Conservation (phyloP, 2,888 invertebrate genomes). For the Brachyopa scutellaris region DNA sequence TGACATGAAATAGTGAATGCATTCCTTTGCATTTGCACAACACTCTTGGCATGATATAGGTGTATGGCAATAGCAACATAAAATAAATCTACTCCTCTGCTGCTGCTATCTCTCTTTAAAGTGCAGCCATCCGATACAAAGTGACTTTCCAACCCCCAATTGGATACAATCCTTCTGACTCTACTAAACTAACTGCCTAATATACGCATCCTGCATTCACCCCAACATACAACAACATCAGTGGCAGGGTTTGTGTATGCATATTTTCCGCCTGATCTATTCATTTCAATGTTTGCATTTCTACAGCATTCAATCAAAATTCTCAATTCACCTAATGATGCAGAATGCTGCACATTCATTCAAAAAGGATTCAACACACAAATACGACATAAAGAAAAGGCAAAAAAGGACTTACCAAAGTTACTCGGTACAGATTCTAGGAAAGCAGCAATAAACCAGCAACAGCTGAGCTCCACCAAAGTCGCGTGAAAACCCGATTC, state of each 20-base stretch:
- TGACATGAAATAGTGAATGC: slow-evolving; percentile 51
- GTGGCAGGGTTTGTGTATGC: not conserved
- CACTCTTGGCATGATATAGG: no score
- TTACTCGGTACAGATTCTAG: slow-evolving; percentile 52
- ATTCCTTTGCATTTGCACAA: not conserved
- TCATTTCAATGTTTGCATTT: slow-evolving; percentile 68
- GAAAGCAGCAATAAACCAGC: slow-evolving; percentile 42
- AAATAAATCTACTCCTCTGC: slow-evolving; percentile 14
- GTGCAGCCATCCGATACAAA: slow-evolving; percentile 20
- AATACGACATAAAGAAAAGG: not conserved
- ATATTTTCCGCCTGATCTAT: slow-evolving; percentile 62
- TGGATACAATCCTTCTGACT: slow-evolving; percentile 27
- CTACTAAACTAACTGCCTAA: slow-evolving; percentile 23
- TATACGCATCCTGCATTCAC: not conserved
- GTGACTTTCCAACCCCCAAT: slow-evolving; percentile 19
- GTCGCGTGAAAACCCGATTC: slow-evolving; percentile 15
- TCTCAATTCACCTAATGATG: slow-evolving; percentile 69
- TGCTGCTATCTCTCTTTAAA: slow-evolving; percentile 46
- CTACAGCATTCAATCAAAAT: slow-evolving; percentile 65
- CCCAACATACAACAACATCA: not conserved
- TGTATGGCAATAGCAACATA: no score
- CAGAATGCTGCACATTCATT: slow-evolving; percentile 62
- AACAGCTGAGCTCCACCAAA: slow-evolving; percentile 57
- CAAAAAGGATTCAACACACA: slow-evolving; percentile 43
- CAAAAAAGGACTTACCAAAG: slow-evolving; percentile 51